Percentiles rank a stretch among this genome's conserved stretches.
Conservation (phyloP, 2,113 vertebrate genomes). For the Meleagris gallopavo region DNA sequence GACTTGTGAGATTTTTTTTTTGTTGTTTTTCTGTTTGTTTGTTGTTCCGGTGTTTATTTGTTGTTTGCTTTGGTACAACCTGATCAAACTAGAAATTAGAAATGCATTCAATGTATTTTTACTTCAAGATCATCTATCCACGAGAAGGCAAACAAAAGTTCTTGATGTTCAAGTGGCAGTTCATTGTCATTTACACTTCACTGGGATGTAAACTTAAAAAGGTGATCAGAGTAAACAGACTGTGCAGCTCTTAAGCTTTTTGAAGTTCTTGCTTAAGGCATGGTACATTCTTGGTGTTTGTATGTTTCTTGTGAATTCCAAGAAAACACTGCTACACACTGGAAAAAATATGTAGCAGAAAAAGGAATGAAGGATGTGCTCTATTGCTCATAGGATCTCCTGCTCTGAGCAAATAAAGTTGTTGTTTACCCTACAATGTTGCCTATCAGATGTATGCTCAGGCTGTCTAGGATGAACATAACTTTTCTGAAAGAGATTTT, state of each 20-base stretch:
- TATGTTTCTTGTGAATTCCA: not conserved
- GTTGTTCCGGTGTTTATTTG: not conserved
- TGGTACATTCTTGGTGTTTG: not conserved
- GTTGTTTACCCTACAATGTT: rapidly evolving
- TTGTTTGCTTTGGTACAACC: not conserved
- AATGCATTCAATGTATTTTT: not conserved
- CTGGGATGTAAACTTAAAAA: not conserved
- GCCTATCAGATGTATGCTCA: not conserved
- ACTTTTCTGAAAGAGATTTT: not conserved
- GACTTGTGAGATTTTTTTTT: not conserved
- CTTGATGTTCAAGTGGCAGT: not conserved
- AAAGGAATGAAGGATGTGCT: not conserved
- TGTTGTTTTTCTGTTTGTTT: not conserved
- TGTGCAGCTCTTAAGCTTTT: not conserved
- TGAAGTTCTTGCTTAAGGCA: not conserved
- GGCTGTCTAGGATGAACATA: not conserved
- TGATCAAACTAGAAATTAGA: not conserved
- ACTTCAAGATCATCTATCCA: not conserved
- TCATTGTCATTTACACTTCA: not conserved
- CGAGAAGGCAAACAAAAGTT: not conserved
- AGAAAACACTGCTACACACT: not conserved
- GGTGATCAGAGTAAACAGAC: not conserved
- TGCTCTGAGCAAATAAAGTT: not conserved
- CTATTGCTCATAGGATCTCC: not conserved
- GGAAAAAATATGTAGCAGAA: not conserved